Conservation (phyloP, 2,888 invertebrate species). For the Apamea epomidion region DNA sequence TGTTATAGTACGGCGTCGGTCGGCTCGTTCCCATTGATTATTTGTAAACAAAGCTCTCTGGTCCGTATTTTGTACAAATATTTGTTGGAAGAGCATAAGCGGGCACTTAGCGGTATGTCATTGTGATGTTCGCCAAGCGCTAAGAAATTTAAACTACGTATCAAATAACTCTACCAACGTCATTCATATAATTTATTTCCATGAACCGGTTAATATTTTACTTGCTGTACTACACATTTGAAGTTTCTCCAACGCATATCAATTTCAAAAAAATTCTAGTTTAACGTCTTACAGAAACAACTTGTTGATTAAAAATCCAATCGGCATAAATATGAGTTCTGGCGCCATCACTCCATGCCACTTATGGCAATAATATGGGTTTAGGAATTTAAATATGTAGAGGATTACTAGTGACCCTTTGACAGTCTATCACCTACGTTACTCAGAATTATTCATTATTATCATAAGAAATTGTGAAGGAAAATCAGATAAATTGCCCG, state of each 20-base stretch:
- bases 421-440: conserved; percentile 46
- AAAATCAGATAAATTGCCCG: conserved; percentile 43
- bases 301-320: conserved; percentile 53
- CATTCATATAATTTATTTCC: conserved; percentile 42
- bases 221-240: conserved; percentile 4
- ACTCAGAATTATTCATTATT: conserved; percentile 47
- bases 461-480: conserved; percentile 21
- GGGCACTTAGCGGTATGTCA: conserved; percentile 84
- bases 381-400: conserved; percentile 55
- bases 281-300: conserved; percentile 27
- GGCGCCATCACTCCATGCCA: conserved; percentile 55
- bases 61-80: conserved; percentile 80
- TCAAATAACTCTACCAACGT: conserved; percentile 46
- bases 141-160: conserved; percentile 66
- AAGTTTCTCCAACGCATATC: conserved; percentile 25
- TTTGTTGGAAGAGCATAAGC: conserved; percentile 83
- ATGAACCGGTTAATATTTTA: conserved; percentile 24
- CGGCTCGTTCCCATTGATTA: conserved; percentile 80
- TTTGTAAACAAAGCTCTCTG: conserved; percentile 79
- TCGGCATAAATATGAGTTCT: conserved; percentile 51
- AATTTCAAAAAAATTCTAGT: conserved; percentile 14
- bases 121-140: conserved; percentile 78
- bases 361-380: conserved; percentile 50
- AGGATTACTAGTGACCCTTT: conserved; percentile 57
- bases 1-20: conserved; percentile 60